Base-by-base conservation (phyloP, 2,797 vertebrate species). In the Rhabdomys pumilio region DNA sequence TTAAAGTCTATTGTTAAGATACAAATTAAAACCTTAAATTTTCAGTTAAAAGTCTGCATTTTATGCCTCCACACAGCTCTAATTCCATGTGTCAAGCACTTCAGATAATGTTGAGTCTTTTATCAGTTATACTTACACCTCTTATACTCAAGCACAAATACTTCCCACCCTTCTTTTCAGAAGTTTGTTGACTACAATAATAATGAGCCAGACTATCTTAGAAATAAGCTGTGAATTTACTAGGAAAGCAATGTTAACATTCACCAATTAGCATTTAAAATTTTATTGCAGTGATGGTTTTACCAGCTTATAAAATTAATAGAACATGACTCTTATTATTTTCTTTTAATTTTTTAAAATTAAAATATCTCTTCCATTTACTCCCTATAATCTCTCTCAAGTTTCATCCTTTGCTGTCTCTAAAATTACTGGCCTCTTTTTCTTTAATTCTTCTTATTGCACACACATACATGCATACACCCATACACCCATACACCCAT, bases 181-280 rank as follows among this genome's bases (percentile, higher is more conserved):
- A 95, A 82, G 5, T 3, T 69, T 91, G 6, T 5, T 77, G 12
- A 88, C 84, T 75, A 82, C 38, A 91, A 90, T 31, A 91, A 88
- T 88, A 91, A 69, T 69, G 17, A 77, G 0, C 53, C 26, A 95
- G 61, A 63, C 19, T 83, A 24, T 79, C 91, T 91, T 24, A 82
- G 13, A 93, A 61, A 41, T 91, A 83, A 31, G 38, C 41, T 93
- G 0, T 86, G 7, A 19, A 80, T 3, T 69, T 79, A 31, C 93
- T 79, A 61, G 10, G 12, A 79, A 91, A 88, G 38, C 93, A 12
- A 89, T 76, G 17, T 47, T 93, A 92, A 91, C 91, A 86, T 65
- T 85, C 12, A 8, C 19, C 57, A 65, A 24, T 85, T 75, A 77
- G 10, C 50, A 72, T 82, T 91, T 89, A 55, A 4, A 82, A 13